phyloP scores from a whole-genome alignment of 1,140 invertebrate genomes.

The Capitella teleta region DNA sequence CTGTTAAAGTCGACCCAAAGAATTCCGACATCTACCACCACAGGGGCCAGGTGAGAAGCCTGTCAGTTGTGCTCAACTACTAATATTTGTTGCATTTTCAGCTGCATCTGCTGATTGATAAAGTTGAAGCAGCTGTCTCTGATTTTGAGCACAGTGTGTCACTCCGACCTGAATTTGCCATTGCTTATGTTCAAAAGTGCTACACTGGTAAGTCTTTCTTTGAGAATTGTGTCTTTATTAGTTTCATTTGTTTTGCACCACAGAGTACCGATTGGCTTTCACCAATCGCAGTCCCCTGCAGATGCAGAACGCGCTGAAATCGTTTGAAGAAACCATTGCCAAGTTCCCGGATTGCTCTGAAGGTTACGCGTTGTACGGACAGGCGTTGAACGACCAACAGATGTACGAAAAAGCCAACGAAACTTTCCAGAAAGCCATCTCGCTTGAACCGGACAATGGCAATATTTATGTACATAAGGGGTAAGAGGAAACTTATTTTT shows the following conservation, averaged over 20 bases:
- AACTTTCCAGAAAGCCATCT: slow-evolving; percentile 66
- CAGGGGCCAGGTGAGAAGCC: slow-evolving; percentile 51
- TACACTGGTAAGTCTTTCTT: slow-evolving; percentile 25
- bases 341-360: slow-evolving; percentile 75
- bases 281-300: slow-evolving; percentile 14
- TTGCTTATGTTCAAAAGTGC: slow-evolving; percentile 71
- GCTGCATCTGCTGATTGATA: slow-evolving; percentile 69
- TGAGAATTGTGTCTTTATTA: too few species aligned
- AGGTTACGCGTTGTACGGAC: slow-evolving; percentile 56
- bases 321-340: slow-evolving; percentile 62
- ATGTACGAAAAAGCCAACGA: slow-evolving; percentile 69
- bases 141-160: slow-evolving; percentile 75
- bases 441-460: slow-evolving; percentile 74
- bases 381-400: slow-evolving; percentile 65
- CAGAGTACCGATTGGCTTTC: slow-evolving; percentile 31
- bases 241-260: slow-evolving; percentile 6
- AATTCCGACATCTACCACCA: slow-evolving; percentile 78
- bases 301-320: slow-evolving; percentile 51
- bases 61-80: background rate
- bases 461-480: slow-evolving; percentile 74
- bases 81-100: slow-evolving; percentile 39
- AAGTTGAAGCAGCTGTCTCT: slow-evolving; percentile 60
- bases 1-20: slow-evolving; percentile 60
- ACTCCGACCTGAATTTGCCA: slow-evolving; percentile 67
- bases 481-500: slow-evolving; percentile 27